Evolutionary conservation across 92 coral and sea anemone genomes (phyloP), one percentile per base, ranked within the genome.

Genomic region (Desmophyllum pertusum): DNA sequence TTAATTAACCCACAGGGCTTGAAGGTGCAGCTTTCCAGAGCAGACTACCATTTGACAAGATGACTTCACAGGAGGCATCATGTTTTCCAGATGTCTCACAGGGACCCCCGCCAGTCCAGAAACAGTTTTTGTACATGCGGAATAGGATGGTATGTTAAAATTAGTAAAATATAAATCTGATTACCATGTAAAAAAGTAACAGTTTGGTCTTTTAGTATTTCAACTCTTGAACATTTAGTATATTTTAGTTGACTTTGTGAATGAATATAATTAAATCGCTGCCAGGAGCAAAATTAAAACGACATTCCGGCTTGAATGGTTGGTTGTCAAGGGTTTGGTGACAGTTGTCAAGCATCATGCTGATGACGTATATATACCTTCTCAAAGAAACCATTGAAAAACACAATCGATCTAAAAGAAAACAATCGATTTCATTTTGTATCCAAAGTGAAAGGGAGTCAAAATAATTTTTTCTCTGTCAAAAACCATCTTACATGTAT

Each of bases 21-120:
- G 99, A 96, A 73, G 99, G 99, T 43, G 98, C 99, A 1, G 99
- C 99, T 18, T 96, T 96, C 77, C 90, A 92, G 65, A 96, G 99
- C 52, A 87, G 99, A 55, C 84, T 96, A 36, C 99, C 99, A 30
- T 92, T 82, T 90, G 99, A 96, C 89, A 96, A 94, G 91, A 94
- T 96, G 99, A 96, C 99, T 51, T 94, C 99, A 31, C 99, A 96
- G 79, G 99, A 96, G 79, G 94, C 92, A 10, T 89, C 98, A 21
- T 96, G 96, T 73, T 96, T 96, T 85, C 95, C 98, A 36, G 99
- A 96, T 82, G 91, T 96, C 30, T 94, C 99, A 8, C 98, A 96
- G 38, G 99, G 98, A 35, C 98, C 93, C 11, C 99, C 99, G 29
- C 89, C 88, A 31, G 55, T 92, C 35, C 98, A 94, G 78, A 92